Evolutionary conservation across 1,140 invertebrate species (phyloP), one percentile per base, ranked within the genome.

Genomic region (Drosophila busckii): DNA sequence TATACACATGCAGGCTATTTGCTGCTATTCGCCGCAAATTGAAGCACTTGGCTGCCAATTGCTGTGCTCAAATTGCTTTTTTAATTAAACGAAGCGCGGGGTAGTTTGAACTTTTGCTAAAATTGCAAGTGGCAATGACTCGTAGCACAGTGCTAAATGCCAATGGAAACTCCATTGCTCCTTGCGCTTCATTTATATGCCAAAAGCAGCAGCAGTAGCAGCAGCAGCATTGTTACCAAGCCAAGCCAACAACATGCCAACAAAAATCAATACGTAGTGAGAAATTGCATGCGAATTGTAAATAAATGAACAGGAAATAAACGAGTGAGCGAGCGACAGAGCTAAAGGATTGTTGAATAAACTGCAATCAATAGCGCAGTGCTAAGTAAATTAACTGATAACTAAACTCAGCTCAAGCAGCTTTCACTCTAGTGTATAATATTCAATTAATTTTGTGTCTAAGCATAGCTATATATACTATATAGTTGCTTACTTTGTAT

Each of bases 31-130:
- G 44, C n/a, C n/a, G n/a, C n/a, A n/a, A n/a, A 41, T 37, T 20
- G 29, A 41, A 15, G 40, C 29, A 35, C 44, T 63, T 61, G 42
- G 28, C 19, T 41, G 41, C 35, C 34, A 52, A 28, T 66, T 29
- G 46, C 37, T 60, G 26, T 45, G 59, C 48, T 55, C 28, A 73
- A 73, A 78, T 80, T 73, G 73, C 53, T 71, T 73, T 78, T 78
- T 78, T 78, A 78, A 78, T 78, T 78, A 78, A 78, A 70, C 63
- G 49, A 55, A 60, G n/a, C n/a, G n/a, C n/a, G n/a, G n/a, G n/a
- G n/a, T n/a, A n/a, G n/a, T n/a, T n/a, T n/a, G n/a, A n/a, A n/a
- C n/a, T n/a, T n/a, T n/a, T n/a, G n/a, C n/a, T n/a, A 46, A 64
- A 45, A 64, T 53, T 60, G 40, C 48, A 59, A 41, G 26, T 29